Evolutionary conservation across 2,113 vertebrate genomes (phyloP), one percentile per base, ranked within the genome.

Genomic region (Mirza zaza): DNA sequence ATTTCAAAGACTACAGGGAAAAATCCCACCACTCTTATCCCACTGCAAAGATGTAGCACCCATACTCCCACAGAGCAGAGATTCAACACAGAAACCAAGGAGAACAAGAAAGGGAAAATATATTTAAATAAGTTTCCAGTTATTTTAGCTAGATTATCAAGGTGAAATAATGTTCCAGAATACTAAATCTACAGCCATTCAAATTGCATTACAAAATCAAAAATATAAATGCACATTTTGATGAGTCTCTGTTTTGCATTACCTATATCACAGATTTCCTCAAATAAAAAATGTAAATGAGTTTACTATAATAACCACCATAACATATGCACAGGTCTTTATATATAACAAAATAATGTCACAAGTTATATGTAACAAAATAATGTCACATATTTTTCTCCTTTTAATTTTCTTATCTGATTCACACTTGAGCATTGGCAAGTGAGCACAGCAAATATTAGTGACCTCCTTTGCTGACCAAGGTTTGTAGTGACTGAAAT

Each of bases 241-340:
- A 88, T 84, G 88, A 95, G 77, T 84, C 67, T 25, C 3, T 80
- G 7, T 63, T 96, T 95, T 61, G 3, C 6, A 90, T 92, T 90
- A 85, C 36, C 15, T 65, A 32, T 73, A 86, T 18, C 32, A 67
- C 32, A 91, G 61, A 95, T 42, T 77, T 9, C 55, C 34, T 90
- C 34, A 76, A 86, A 48, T 42, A 79, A 89, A 50, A 86, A 52
- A 65, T 11, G 36, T 55, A 84, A 61, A 70, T 61, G 2, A 2
- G 20, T 42, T 83, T 75, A 67, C 67, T 59, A 15, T 50, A 95
- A 73, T 52, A 79, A 57, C 32, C n/a, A 63, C 39, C 23, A 21
- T 39, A 71, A 57, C 7, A 68, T 4, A 3, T 57, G 61, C 48
- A 77, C 0, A 25, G 27, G 5, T 73, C 20, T 80, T 93, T 85